These are phyloP conservation scores for Hydrozoanthus tunicans DNA, from an alignment of 64 coral and sea anemone genomes.

Conservation along the genomic window DNA sequence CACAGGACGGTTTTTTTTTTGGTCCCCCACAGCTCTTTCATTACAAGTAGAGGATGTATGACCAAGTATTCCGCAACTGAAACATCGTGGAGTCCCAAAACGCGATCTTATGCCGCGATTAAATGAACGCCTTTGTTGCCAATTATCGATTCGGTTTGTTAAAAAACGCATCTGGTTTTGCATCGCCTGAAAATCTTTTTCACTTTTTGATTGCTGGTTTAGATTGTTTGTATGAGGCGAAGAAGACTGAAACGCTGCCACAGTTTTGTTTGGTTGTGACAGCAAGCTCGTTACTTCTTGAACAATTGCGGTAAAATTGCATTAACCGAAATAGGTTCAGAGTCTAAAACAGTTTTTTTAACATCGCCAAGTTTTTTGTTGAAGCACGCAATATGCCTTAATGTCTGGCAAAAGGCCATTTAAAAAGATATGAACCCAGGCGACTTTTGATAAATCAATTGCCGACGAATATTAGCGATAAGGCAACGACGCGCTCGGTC, in stretches of 20 bases:
- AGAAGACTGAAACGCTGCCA: too few relatives aligned
- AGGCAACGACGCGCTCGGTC: neutral
- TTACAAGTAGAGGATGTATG: too few relatives aligned
- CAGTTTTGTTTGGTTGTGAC: too few relatives aligned
- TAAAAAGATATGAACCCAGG: constrained; percentile 12
- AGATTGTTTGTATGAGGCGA: too few relatives aligned
- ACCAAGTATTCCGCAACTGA: too few relatives aligned
- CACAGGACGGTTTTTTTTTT: too few relatives aligned
- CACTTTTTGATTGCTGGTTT: neutral
- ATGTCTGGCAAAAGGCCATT: neutral
- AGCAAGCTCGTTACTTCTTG: neutral
- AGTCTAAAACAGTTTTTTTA: neutral
- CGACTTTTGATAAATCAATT: neutral
- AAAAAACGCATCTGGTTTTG: neutral
- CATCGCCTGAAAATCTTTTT: neutral
- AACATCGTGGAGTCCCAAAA: too few relatives aligned
- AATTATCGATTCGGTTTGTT: neutral
- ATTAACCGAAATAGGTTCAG: too few relatives aligned
- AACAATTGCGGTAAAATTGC: neutral
- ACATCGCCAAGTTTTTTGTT: neutral
- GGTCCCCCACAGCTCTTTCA: too few relatives aligned
- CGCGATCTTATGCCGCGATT: too few relatives aligned
- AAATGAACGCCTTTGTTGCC: too few relatives aligned
- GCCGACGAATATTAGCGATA: neutral
- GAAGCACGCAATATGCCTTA: too few relatives aligned